Evolutionary conservation across 1,140 invertebrate species (phyloP).

Genomic region (Mya arenaria): DNA sequence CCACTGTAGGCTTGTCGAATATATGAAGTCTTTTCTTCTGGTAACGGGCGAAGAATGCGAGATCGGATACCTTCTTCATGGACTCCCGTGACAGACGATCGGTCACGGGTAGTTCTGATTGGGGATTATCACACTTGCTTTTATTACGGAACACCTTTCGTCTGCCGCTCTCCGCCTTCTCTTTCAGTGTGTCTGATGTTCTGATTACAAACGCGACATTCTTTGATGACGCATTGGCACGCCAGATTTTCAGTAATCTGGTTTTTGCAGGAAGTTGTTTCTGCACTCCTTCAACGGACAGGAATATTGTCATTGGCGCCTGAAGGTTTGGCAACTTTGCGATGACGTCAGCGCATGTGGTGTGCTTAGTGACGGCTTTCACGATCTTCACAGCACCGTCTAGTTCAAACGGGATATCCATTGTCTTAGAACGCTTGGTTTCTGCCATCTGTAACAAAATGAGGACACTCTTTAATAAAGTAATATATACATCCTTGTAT

Average conservation of each 20-base stretch:
- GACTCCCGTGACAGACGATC: slow-evolving; percentile 6
- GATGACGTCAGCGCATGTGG: slow-evolving; percentile 49
- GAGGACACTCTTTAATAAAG: no score
- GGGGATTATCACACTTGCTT: no score
- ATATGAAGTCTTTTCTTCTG: slow-evolving; percentile 46
- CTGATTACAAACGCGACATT: slow-evolving; percentile 32
- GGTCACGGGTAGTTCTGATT: not conserved
- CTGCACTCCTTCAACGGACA: slow-evolving; percentile 26
- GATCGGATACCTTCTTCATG: slow-evolving; percentile 48
- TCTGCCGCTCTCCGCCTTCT: not conserved
- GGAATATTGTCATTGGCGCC: slow-evolving; percentile 21
- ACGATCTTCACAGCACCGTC: slow-evolving; percentile 13
- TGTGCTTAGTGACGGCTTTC: slow-evolving; percentile 41
- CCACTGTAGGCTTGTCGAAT: no score
- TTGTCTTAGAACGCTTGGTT: no score
- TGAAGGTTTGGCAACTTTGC: slow-evolving; percentile 39
- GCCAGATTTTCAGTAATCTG: slow-evolving; percentile 43
- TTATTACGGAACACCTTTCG: no score
- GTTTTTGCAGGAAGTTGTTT: slow-evolving; percentile 42
- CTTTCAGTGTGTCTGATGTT: slow-evolving; percentile 3
- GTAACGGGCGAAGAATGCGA: slow-evolving; percentile 40
- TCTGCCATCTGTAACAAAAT: slow-evolving; percentile 34
- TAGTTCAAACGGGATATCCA: slow-evolving; percentile 40
- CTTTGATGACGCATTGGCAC: slow-evolving; percentile 15
- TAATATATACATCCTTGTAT: no score